Evolutionary conservation across 2,888 invertebrate genomes (phyloP).

Genomic region (Nymphalis urticae): DNA sequence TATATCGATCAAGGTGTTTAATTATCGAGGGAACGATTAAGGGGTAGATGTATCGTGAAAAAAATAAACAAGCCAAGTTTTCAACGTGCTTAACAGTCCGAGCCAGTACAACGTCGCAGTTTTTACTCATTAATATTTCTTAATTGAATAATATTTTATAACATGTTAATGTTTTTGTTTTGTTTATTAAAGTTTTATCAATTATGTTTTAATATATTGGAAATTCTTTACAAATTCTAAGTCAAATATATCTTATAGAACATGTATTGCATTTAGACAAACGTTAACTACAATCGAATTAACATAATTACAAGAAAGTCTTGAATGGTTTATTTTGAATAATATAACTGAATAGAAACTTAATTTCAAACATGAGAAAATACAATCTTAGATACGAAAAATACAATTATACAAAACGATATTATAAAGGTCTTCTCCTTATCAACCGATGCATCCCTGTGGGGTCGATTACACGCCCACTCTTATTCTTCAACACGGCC

Average conservation of each 20-base stretch:
- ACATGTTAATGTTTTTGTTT: background rate
- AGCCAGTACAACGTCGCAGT: no score
- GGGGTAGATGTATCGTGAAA: constrained; percentile 9
- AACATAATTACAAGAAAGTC: no score
- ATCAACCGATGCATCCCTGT: constrained; percentile 51
- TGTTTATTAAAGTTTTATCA: no score
- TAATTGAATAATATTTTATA: background rate
- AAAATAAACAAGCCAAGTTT: background rate
- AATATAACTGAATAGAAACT: no score
- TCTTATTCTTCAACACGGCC: constrained; percentile 45
- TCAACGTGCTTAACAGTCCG: background rate
- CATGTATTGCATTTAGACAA: no score
- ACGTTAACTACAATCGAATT: no score
- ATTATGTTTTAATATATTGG: no score
- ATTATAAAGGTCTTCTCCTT: constrained; percentile 19
- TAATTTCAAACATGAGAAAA: no score
- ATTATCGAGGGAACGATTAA: constrained; percentile 35
- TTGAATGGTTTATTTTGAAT: no score
- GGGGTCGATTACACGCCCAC: constrained; percentile 57
- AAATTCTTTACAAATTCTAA: no score
- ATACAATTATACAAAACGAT: background rate
- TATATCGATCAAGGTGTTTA: constrained; percentile 47
- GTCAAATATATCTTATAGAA: no score
- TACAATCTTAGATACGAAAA: background rate
- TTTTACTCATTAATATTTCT: no score